A percentile compares a stretch with the other conserved stretches of the same genome.
These are phyloP conservation scores for Calameuta idolon DNA, from an alignment of 2,888 invertebrate species.

Conservation along the genomic window DNA sequence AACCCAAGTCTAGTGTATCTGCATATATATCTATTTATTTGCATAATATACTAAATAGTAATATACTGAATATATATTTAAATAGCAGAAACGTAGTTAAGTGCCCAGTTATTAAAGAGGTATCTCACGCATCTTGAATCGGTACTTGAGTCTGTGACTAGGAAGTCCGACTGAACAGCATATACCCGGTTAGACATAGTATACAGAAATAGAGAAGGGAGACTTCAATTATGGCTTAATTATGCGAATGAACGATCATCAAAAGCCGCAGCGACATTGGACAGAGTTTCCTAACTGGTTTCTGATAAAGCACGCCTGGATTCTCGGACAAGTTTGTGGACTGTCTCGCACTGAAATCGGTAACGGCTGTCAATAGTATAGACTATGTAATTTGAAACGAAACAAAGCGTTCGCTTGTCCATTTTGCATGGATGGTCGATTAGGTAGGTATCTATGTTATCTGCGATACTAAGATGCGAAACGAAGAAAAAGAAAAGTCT, in stretches of 20 bases:
- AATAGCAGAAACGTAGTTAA: not conserved
- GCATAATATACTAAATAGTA: not conserved
- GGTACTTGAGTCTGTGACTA: not conserved
- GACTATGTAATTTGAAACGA: not conserved
- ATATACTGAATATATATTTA: not conserved
- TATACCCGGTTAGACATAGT: not conserved
- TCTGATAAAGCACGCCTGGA: not conserved
- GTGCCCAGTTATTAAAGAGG: not conserved
- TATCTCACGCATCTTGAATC: not conserved
- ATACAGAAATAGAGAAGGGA: not conserved
- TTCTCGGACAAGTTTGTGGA: not conserved
- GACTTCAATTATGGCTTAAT: not conserved
- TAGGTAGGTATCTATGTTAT: not conserved
- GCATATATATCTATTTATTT: not conserved
- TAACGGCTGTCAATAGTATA: not conserved
- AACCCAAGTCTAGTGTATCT: conserved; percentile 9
- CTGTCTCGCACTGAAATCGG: not conserved
- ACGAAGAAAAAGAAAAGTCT: not conserved
- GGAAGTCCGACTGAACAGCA: not conserved
- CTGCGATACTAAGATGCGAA: not conserved
- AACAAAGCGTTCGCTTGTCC: not conserved
- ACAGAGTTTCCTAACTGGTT: not conserved
- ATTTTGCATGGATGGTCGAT: not conserved
- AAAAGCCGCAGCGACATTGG: not conserved
- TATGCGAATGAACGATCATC: conserved; percentile 3